Conservation (phyloP, 2,797 vertebrate genomes). For the Cynopterus sphinx region DNA sequence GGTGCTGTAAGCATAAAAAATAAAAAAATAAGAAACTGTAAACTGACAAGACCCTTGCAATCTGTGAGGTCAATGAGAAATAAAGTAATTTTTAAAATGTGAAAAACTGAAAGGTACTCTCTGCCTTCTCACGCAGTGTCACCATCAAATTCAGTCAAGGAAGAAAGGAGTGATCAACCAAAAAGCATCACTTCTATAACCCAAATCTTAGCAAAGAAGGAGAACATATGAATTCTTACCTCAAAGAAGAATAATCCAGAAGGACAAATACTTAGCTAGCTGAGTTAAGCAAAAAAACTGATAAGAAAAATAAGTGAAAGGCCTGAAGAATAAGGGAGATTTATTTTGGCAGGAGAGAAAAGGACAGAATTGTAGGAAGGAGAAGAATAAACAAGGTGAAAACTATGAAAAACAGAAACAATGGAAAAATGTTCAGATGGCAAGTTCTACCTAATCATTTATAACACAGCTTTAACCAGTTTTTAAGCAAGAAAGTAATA, state of each 20-base stretch:
- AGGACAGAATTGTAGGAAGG: not conserved
- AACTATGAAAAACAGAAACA: not conserved
- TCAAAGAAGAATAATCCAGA: not conserved
- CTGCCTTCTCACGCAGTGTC: not conserved
- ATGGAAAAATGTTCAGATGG: not conserved
- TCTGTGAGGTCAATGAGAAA: not conserved
- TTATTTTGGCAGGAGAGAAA: slow-evolving; percentile 25
- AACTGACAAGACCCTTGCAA: too few species aligned
- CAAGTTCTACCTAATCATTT: not conserved
- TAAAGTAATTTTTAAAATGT: not conserved
- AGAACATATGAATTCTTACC: not conserved
- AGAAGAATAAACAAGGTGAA: not conserved
- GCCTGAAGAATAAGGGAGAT: not conserved
- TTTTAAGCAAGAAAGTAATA: not conserved
- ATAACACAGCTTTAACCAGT: not conserved
- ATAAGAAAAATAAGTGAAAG: not conserved
- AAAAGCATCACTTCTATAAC: not conserved
- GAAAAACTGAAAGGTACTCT: not conserved
- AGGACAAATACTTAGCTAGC: not conserved
- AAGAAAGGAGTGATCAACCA: not conserved
- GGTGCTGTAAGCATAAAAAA: too few species aligned
- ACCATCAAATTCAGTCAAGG: not conserved
- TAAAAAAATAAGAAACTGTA: too few species aligned
- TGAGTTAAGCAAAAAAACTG: not conserved
- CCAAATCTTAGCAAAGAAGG: not conserved